Evolutionary conservation across 2,888 invertebrate species (phyloP), one percentile per base, ranked within the genome.

Genomic region (Papilio protenor): DNA sequence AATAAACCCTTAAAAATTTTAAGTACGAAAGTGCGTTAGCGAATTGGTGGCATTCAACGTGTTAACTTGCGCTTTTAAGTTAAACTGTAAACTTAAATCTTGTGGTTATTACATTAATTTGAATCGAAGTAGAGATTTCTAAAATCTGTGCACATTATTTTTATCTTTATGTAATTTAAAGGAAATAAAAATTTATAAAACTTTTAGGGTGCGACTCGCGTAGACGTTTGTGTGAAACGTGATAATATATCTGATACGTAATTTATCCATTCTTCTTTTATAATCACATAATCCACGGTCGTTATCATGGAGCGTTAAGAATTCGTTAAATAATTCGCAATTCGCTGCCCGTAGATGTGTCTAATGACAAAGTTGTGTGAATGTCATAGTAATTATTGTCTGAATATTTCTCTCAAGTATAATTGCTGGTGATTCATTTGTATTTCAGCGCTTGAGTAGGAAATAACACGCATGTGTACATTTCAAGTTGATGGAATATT

Each of bases 341-440:
- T 66, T 66, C n/a, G 40, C 18, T 66, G 18, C 18, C 66, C 40
- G n/a, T 66, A 40, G n/a, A 40, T 66, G 66, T 27, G 64, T 66
- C 66, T 40, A 66, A 40, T 66, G 40, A n/a, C 33, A 64, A 14
- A 23, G 27, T 64, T 33, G 14, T 64, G 18, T 64, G 61, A 64
- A 64, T 64, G 61, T 64, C 66, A 66, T 66, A 66, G 66, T 66
- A 66, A 66, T 64, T 64, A 66, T n/a, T 40, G 40, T 66, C 66
- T 66, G 66, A n/a, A 66, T 40, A 66, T 66, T 40, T n/a, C n/a
- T 11, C 66, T 66, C n/a, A 40, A 66, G 40, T 66, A 66, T 66
- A 66, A 33, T 66, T 66, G 66, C 66, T 66, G 66, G 66, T 66
- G 64, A 66, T 66, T 66, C 66, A 66, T 66, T 66, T 33, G 61